Evolutionary conservation across 92 coral and sea anemone genomes (phyloP).

Genomic region (Porites cylindrica): DNA sequence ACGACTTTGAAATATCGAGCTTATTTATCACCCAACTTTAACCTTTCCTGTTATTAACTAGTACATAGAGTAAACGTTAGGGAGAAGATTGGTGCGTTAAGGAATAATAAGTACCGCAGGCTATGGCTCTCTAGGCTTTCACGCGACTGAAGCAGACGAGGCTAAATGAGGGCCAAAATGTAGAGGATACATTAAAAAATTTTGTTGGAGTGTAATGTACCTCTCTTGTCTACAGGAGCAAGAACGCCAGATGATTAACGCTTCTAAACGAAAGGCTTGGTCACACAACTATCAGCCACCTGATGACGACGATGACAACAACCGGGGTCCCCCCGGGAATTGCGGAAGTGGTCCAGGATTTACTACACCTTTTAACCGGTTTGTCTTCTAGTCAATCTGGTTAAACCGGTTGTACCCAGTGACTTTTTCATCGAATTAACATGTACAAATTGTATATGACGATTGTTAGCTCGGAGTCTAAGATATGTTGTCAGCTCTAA

Average conservation of each 20-base stretch:
- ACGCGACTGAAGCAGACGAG: background rate
- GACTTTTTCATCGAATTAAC: background rate
- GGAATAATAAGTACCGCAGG: no score
- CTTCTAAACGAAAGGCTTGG: slow-evolving; percentile 30
- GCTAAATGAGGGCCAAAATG: background rate
- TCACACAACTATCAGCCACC: slow-evolving; percentile 57
- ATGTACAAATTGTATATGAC: background rate
- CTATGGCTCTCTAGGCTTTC: background rate
- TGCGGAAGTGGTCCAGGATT: slow-evolving; percentile 92
- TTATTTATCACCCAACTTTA: no score
- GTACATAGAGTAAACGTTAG: no score
- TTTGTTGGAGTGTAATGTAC: background rate
- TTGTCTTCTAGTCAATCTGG: slow-evolving; percentile 72
- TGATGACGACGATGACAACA: slow-evolving; percentile 73
- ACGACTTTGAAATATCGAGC: no score
- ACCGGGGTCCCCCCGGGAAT: slow-evolving; percentile 83
- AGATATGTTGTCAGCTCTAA: no score
- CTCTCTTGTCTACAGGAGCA: slow-evolving; percentile 52
- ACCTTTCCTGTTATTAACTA: no score
- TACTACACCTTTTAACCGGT: slow-evolving; percentile 89
- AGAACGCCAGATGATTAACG: slow-evolving; percentile 24
- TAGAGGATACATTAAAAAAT: no score
- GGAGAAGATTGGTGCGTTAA: no score
- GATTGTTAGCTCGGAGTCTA: no score
- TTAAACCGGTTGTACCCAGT: background rate